phyloP scores from a whole-genome alignment of 2,888 invertebrate genomes.

The Pasiphila rectangulata region DNA sequence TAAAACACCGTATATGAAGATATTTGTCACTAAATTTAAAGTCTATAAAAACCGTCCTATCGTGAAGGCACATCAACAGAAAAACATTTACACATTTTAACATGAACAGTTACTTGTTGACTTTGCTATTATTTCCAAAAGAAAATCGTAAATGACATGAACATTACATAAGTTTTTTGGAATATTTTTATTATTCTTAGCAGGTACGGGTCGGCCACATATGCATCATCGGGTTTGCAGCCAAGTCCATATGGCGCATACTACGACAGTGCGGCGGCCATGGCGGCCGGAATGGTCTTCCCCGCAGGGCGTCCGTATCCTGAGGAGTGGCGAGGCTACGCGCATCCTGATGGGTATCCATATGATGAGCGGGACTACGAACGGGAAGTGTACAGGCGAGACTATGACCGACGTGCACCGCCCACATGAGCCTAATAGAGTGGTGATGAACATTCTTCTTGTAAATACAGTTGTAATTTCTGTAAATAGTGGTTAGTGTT shows the following conservation, averaged over 20 bases:
- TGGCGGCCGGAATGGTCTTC: slow-evolving; percentile 77
- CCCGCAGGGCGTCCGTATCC: slow-evolving; percentile 66
- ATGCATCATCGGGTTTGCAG: slow-evolving; percentile 57
- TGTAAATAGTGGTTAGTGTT: slow-evolving; percentile 64
- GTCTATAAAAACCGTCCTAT: too few species aligned
- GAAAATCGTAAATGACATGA: too few species aligned
- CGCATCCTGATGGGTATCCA: slow-evolving; percentile 74
- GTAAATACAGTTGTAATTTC: slow-evolving; percentile 64
- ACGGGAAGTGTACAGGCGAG: slow-evolving; percentile 81
- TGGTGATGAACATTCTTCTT: slow-evolving; percentile 21
- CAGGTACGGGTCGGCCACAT: slow-evolving; percentile 69
- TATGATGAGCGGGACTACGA: slow-evolving; percentile 79
- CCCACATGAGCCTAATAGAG: slow-evolving; percentile 61
- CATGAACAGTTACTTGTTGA: too few species aligned
- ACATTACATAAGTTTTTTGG: too few species aligned
- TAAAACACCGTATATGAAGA: too few species aligned
- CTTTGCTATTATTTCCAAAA: too few species aligned
- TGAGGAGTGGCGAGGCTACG: slow-evolving; percentile 76
- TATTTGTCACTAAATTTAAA: too few species aligned
- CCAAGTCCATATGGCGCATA: slow-evolving; percentile 67
- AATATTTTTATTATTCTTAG: slow-evolving; percentile 24
- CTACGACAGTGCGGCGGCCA: slow-evolving; percentile 68
- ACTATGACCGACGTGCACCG: slow-evolving; percentile 84
- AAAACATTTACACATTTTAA: too few species aligned
- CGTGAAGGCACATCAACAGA: too few species aligned